Evolutionary conservation across 2,888 invertebrate species (phyloP).

Genomic region (Brachynemurus nebulosus): DNA sequence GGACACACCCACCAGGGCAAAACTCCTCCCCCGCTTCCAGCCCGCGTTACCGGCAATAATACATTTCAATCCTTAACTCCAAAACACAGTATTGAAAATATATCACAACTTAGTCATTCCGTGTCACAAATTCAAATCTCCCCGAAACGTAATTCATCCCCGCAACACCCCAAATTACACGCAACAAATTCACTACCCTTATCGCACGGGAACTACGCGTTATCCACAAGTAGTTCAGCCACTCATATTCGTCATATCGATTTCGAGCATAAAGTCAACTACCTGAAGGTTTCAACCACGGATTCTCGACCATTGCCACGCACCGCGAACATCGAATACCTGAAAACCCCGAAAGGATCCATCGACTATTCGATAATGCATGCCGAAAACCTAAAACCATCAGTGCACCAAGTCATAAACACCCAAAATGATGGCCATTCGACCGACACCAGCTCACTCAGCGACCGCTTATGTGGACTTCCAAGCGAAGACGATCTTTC

Average conservation of each 20-base stretch:
- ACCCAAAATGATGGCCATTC: conserved; percentile 30
- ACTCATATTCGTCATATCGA: conserved; percentile 26
- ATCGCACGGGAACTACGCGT: conserved; percentile 30
- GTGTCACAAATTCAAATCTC: conserved; percentile 24
- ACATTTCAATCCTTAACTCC: conserved; percentile 24
- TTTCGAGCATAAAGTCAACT: conserved; percentile 22
- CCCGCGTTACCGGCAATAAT: conserved; percentile 22
- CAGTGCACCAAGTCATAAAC: not conserved
- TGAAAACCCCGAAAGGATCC: conserved; percentile 26
- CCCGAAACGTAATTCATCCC: conserved; percentile 22
- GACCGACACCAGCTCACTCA: conserved; percentile 36
- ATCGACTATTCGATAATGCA: conserved; percentile 24
- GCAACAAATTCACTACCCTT: conserved; percentile 32
- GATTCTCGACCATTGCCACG: conserved; percentile 31
- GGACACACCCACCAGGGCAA: conserved; percentile 24
- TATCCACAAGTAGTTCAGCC: conserved; percentile 31
- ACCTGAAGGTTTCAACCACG: conserved; percentile 27
- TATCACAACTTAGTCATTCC: conserved; percentile 20
- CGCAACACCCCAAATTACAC: conserved; percentile 30
- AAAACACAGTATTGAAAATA: conserved; percentile 13
- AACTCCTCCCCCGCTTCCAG: conserved; percentile 40
- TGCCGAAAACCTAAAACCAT: conserved; percentile 12
- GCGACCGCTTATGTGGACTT: conserved; percentile 29
- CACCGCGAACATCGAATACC: conserved; percentile 36
- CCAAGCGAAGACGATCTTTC: conserved; percentile 43